These are phyloP conservation scores for Tiliacea citrago DNA, from an alignment of 2,888 invertebrate species.

Conservation along the genomic window DNA sequence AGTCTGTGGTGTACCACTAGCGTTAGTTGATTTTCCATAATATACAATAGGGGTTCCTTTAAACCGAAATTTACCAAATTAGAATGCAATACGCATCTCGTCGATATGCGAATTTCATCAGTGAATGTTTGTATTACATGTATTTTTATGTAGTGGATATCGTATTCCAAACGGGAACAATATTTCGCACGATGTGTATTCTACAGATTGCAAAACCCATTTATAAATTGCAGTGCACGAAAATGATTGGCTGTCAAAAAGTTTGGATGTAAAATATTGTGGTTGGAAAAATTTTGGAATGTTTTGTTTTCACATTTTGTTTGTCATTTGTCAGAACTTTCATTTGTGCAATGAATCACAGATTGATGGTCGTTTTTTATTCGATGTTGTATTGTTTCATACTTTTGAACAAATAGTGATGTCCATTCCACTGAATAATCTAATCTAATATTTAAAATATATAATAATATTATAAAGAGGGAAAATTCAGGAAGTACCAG, in stretches of 20 bases:
- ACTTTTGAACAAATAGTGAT: slow-evolving; percentile 10
- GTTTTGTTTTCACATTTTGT: slow-evolving; percentile 12
- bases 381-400: background rate
- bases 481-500: too few species aligned
- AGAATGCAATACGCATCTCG: too few species aligned
- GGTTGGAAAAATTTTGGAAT: slow-evolving; percentile 17
- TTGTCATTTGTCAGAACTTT: slow-evolving; percentile 24
- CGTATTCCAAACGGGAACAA: background rate
- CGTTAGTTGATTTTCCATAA: too few species aligned
- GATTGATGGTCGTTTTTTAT: slow-evolving; percentile 18
- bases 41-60: too few species aligned
- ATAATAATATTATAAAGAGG: too few species aligned
- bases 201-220: slow-evolving; percentile 15
- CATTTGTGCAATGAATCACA: slow-evolving; percentile 36
- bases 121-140: background rate
- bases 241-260: slow-evolving; percentile 42
- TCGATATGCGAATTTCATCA: slow-evolving; percentile 1
- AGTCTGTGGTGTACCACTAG: too few species aligned
- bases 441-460: too few species aligned
- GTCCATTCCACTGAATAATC: slow-evolving; percentile 3
- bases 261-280: slow-evolving; percentile 9
- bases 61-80: too few species aligned
- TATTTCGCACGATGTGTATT: slow-evolving; percentile 3
- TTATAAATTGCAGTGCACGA: slow-evolving; percentile 11
- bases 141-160: slow-evolving; percentile 7